Evolutionary conservation across 1,140 invertebrate genomes (phyloP).

Genomic region (Bilobella aurantiaca): DNA sequence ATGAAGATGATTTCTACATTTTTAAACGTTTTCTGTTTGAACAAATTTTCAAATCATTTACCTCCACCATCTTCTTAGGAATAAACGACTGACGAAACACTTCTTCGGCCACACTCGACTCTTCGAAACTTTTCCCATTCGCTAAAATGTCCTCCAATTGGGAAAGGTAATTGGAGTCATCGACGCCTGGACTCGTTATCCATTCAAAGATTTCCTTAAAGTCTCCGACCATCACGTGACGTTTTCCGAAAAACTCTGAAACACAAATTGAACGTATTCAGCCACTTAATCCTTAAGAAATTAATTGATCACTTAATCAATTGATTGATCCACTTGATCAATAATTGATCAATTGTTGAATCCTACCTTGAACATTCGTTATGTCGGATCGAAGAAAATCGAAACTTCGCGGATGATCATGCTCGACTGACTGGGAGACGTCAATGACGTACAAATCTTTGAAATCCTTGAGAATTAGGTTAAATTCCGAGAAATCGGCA

Average conservation of each 20-base stretch:
- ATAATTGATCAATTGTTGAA: not conserved
- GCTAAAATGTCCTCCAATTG: slow-evolving; percentile 62
- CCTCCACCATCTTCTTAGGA: slow-evolving; percentile 84
- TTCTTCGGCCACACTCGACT: slow-evolving; percentile 60
- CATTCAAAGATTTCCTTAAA: slow-evolving; percentile 91
- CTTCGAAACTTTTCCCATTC: slow-evolving; percentile 49
- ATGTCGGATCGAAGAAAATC: slow-evolving; percentile 93
- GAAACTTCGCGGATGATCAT: slow-evolving; percentile 89
- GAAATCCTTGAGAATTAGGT: slow-evolving; percentile 57
- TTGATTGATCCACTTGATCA: no score
- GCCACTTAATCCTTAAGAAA: no score
- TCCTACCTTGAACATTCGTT: slow-evolving; percentile 67
- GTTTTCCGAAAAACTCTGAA: slow-evolving; percentile 81
- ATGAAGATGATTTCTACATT: slow-evolving; percentile 14
- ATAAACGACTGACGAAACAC: slow-evolving; percentile 93
- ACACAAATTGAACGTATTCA: slow-evolving; percentile 24
- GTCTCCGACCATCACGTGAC: slow-evolving; percentile 75
- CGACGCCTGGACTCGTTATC: slow-evolving; percentile 80
- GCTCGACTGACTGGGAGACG: slow-evolving; percentile 95
- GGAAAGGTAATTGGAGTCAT: slow-evolving; percentile 67
- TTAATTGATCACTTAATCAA: no score
- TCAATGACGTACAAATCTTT: slow-evolving; percentile 84
- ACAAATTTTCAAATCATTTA: slow-evolving; percentile 38
- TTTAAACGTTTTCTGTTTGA: not conserved
- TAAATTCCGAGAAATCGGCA: slow-evolving; percentile 95